Percentiles rank a stretch among this genome's conserved stretches.
These are phyloP conservation scores for Carcharodon carcharias DNA, from an alignment of 2,797 vertebrate genomes.

Conservation along the genomic window DNA sequence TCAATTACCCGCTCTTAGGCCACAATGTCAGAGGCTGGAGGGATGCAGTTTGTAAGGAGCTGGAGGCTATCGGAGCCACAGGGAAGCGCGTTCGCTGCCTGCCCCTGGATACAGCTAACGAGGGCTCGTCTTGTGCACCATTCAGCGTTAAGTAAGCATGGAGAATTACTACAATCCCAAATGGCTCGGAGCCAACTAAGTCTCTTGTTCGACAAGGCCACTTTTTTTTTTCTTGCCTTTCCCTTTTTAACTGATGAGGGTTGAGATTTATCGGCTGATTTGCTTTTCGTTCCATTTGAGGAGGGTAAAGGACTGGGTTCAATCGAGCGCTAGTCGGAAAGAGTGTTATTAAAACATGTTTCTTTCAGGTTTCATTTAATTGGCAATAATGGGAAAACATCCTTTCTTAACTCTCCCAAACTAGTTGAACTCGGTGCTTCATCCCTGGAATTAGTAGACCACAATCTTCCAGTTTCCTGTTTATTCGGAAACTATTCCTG, in stretches of 20 bases:
- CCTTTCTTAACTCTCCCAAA: background rate
- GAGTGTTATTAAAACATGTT: conserved; percentile 3
- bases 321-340: background rate
- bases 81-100: conserved; percentile 14
- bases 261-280: conserved; percentile 32
- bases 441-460: background rate
- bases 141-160: conserved; percentile 63
- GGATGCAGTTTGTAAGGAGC: conserved; percentile 26
- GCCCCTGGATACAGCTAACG: conserved; percentile 45
- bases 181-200: conserved; percentile 57
- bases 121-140: conserved; percentile 56
- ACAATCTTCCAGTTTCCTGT: background rate
- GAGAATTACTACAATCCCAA: conserved; percentile 60
- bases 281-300: conserved; percentile 22
- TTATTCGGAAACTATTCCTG: background rate
- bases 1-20: conserved; percentile 9
- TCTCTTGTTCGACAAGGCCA: conserved; percentile 59
- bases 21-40: conserved; percentile 10
- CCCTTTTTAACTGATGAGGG: conserved; percentile 39
- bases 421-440: background rate
- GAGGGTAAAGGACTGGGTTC: conserved; percentile 36
- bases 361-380: background rate
- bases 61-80: conserved; percentile 4
- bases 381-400: background rate
- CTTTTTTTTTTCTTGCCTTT: conserved; percentile 38